Evolutionary conservation across 2,888 invertebrate species (phyloP), one percentile per base, ranked within the genome.

Genomic region (Ormia ochracea): DNA sequence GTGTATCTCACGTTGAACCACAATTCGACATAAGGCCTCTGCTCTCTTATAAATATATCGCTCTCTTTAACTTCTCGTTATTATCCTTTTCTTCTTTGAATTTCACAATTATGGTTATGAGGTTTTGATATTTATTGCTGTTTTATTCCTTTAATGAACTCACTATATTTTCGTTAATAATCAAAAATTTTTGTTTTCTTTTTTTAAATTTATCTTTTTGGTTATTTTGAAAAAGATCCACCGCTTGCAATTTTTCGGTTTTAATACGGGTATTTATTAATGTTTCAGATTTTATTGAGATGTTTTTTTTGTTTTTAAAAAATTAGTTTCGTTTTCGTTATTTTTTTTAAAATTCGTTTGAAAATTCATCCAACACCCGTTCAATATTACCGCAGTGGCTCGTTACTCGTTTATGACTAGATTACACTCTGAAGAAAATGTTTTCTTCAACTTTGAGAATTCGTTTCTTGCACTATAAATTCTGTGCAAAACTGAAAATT

Each of bases 341-440:
- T 72, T 45, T 80, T 61, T 56, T 45, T 50, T 68, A 45, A 61
- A 63, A 72, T 66, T 75, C 59, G 63, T 36, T 58, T 28, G 59
- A 43, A 10, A 28, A 48, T 61, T 33, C 50, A 48, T 59, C 54
- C 14, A 73, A 78, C 80, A 81, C 83, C 82, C 83, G 83, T 83
- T 50, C 48, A 70, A 58, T 84, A 82, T 87, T 87, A 86, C 84
- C 86, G 87, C 90, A 89, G 89, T 89, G 88, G 89, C 87, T 90
- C 89, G 90, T 86, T 87, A 87, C 89, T 90, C 89, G 89, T 87
- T 87, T 88, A 87, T 88, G 88, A 88, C 88, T 88, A 88, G 89
- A 85, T 85, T 85, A 83, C 82, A 75, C 59, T 73, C 66, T 28
- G 63, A 73, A 72, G 66, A 80, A 78, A 43, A 73, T 28, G 23